phyloP scores from a whole-genome alignment of 2,797 vertebrate genomes.

The Toxotes lorentzi region DNA sequence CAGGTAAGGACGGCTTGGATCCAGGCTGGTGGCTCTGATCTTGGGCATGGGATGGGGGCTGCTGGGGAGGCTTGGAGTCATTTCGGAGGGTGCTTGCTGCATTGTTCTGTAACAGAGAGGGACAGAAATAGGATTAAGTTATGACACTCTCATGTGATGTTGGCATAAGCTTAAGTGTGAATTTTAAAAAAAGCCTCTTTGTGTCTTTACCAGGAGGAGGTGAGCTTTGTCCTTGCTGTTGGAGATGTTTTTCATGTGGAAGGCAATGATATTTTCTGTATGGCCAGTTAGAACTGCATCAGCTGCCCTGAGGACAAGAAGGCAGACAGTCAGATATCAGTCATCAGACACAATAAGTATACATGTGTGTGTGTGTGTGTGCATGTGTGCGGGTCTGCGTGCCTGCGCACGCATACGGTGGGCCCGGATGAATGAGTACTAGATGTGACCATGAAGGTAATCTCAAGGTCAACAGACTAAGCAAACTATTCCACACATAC shows the following conservation, averaged over 20 bases:
- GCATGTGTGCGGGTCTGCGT: constrained; percentile 2
- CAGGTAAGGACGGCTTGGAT: constrained; percentile 92
- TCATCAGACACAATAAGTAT: constrained; percentile 66
- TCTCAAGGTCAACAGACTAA: constrained; percentile 70
- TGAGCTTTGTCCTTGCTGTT: constrained; percentile 96
- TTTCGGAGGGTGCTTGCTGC: constrained; percentile 90
- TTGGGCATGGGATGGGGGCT: constrained; percentile 82
- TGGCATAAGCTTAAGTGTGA: not conserved
- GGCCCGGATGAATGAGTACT: constrained; percentile 46
- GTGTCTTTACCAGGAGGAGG: constrained; percentile 90
- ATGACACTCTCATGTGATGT: not conserved
- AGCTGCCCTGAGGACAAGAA: constrained; percentile 91
- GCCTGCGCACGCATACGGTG: not conserved
- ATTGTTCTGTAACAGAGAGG: constrained; percentile 89
- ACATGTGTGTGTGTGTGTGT: constrained; percentile 1
- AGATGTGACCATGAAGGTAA: constrained; percentile 67
- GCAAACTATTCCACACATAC: constrained; percentile 46
- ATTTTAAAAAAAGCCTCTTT: not conserved
- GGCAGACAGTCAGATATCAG: constrained; percentile 70
- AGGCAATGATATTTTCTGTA: constrained; percentile 96
- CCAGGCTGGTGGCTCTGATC: constrained; percentile 95
- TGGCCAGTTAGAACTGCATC: constrained; percentile 98
- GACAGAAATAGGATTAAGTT: constrained; percentile 36
- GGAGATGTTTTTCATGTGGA: constrained; percentile 99
- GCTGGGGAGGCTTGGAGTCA: constrained; percentile 92